Conservation (phyloP, 2,113 vertebrate genomes). For the Corythaeola cristata region DNA sequence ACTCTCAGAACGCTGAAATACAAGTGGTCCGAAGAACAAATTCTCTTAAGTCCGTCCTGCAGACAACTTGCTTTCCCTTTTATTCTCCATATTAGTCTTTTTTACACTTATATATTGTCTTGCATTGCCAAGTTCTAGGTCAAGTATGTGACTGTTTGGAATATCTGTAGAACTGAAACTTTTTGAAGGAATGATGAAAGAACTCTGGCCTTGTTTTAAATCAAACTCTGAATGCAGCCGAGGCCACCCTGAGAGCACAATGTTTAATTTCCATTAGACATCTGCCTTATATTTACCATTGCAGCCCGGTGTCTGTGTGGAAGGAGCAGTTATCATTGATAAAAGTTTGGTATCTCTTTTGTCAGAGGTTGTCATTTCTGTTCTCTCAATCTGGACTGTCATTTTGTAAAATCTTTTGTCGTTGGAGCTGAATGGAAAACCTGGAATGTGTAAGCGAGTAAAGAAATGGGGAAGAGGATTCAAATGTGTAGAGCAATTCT, state of each 20-base stretch:
- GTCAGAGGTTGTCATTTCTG: conserved; percentile 60
- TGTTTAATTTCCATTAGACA: conserved; percentile 68
- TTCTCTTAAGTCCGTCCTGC: background rate
- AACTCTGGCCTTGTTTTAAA: conserved; percentile 68
- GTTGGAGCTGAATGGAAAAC: conserved; percentile 20
- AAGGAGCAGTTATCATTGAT: conserved; percentile 25
- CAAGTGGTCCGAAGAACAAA: background rate
- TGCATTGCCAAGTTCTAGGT: conserved; percentile 34
- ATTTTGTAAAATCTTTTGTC: conserved; percentile 61
- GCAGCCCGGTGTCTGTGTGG: background rate
- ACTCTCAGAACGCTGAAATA: background rate
- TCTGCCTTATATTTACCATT: conserved; percentile 47
- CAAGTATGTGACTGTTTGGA: conserved; percentile 55
- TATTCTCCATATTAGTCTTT: background rate
- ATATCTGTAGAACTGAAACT: conserved; percentile 64
- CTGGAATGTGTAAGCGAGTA: conserved; percentile 30
- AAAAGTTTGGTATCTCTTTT: conserved; percentile 59
- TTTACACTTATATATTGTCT: background rate
- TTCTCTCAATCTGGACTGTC: conserved; percentile 54
- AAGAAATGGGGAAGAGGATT: conserved; percentile 32
- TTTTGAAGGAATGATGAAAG: conserved; percentile 63
- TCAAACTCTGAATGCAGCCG: conserved; percentile 61
- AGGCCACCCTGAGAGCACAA: conserved; percentile 53
- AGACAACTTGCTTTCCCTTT: background rate
- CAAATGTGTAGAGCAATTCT: background rate